Evolutionary conservation across 2,888 invertebrate genomes (phyloP).

Genomic region (Ptychoptera albimana): DNA sequence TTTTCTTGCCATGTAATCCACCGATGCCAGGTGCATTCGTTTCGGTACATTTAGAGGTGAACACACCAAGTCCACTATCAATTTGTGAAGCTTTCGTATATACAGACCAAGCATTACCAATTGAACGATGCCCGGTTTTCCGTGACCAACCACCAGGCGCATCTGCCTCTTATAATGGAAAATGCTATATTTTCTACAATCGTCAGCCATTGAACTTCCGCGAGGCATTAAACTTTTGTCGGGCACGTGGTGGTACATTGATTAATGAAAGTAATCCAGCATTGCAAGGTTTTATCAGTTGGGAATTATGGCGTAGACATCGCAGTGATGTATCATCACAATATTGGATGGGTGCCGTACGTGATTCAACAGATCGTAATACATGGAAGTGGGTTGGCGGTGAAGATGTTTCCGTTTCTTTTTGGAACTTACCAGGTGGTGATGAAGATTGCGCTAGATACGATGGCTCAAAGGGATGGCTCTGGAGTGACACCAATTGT

Average conservation of each 20-base stretch:
- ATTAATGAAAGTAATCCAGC: slow-evolving; percentile 89
- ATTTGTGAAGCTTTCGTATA: slow-evolving; percentile 90
- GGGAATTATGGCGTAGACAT: slow-evolving; percentile 86
- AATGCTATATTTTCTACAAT: slow-evolving; percentile 88
- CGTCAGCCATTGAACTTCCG: slow-evolving; percentile 66
- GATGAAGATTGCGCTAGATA: slow-evolving; percentile 75
- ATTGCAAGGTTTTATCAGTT: slow-evolving; percentile 83
- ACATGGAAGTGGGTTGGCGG: slow-evolving; percentile 87
- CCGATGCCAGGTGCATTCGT: slow-evolving; percentile 93
- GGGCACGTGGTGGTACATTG: slow-evolving; percentile 64
- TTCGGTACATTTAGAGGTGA: slow-evolving; percentile 73
- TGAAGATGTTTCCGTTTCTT: slow-evolving; percentile 74
- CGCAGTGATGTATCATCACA: slow-evolving; percentile 82
- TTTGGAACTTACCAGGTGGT: slow-evolving; percentile 79
- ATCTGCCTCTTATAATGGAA: slow-evolving; percentile 85
- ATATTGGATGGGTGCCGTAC: slow-evolving; percentile 86
- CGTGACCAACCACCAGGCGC: slow-evolving; percentile 85
- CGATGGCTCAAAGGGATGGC: slow-evolving; percentile 86
- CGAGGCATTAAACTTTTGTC: slow-evolving; percentile 66
- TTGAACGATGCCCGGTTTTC: slow-evolving; percentile 84
- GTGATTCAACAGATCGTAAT: slow-evolving; percentile 59
- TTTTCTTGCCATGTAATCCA: slow-evolving; percentile 84
- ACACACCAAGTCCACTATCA: slow-evolving; percentile 58
- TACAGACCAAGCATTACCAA: slow-evolving; percentile 79
- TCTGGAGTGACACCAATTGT: slow-evolving; percentile 88